A percentile compares a stretch with the other conserved stretches of the same genome.
Evolutionary conservation across 2,113 vertebrate genomes (phyloP).

Genomic region (Brachirus orientalis): DNA sequence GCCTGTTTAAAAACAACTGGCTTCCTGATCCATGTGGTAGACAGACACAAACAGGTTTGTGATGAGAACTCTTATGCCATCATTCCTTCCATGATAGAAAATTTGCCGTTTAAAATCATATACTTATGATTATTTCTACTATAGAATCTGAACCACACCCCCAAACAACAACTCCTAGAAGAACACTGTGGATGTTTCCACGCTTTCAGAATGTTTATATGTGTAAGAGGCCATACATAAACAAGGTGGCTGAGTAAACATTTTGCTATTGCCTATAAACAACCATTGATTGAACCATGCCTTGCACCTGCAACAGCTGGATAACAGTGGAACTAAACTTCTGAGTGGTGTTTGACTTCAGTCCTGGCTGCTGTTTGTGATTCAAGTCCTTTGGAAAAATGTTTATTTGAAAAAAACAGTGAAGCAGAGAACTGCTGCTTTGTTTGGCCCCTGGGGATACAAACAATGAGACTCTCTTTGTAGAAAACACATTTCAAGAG

Average conservation of each 20-base stretch:
- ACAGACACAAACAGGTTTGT: constrained; percentile 7
- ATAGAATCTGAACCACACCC: constrained; percentile 38
- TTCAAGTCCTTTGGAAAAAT: constrained; percentile 75
- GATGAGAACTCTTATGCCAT: background rate
- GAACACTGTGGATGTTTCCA: constrained; percentile 47
- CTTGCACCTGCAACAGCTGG: constrained; percentile 75
- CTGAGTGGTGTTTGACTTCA: constrained; percentile 73
- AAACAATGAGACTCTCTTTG: constrained; percentile 45
- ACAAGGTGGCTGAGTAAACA: constrained; percentile 66
- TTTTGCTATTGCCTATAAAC: constrained; percentile 65
- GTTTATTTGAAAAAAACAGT: constrained; percentile 72
- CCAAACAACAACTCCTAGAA: constrained; percentile 35
- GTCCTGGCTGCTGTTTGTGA: constrained; percentile 74
- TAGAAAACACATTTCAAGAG: constrained; percentile 56
- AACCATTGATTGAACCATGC: constrained; percentile 59
- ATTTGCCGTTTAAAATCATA: constrained; percentile 6
- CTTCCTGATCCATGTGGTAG: constrained; percentile 11
- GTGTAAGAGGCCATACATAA: constrained; percentile 53
- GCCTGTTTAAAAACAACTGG: constrained; percentile 12
- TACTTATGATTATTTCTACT: constrained; percentile 37
- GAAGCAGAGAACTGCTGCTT: constrained; percentile 56
- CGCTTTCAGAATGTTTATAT: constrained; percentile 61
- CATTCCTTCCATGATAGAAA: background rate
- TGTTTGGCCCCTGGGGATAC: constrained; percentile 51
- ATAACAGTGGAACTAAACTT: constrained; percentile 45